Percentiles rank a stretch among this genome's conserved stretches.
Conservation (phyloP, 2,113 vertebrate genomes). For the Phyllostomus hastatus region DNA sequence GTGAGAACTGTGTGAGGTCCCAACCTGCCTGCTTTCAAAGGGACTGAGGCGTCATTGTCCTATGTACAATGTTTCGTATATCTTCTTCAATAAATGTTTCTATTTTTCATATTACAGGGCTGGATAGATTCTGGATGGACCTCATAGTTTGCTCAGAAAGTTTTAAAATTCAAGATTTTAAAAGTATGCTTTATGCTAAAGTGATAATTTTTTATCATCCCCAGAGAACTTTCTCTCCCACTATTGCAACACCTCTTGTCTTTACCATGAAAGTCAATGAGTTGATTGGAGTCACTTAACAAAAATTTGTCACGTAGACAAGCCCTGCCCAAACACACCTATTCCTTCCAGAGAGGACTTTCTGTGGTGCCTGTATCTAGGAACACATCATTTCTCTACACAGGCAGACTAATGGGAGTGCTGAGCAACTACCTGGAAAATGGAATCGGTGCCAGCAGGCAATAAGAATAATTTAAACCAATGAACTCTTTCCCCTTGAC, state of each 20-base stretch:
- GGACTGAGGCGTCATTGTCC: no score
- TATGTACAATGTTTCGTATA: no score
- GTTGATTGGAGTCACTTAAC: not conserved
- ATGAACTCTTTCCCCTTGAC: conserved; percentile 24
- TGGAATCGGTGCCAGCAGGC: not conserved
- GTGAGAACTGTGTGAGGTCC: no score
- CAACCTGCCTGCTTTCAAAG: no score
- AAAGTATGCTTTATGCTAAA: not conserved
- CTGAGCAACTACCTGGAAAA: conserved; percentile 52
- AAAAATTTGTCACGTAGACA: not conserved
- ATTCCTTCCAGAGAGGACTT: not conserved
- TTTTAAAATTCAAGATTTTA: not conserved
- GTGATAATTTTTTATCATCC: not conserved
- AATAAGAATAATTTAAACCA: conserved; percentile 55
- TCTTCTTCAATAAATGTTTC: no score
- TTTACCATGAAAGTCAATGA: not conserved
- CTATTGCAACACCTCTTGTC: not conserved
- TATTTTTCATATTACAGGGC: no score
- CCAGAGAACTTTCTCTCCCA: not conserved
- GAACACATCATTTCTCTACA: conserved; percentile 1
- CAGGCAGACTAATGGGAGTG: not conserved
- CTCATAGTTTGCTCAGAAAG: not conserved
- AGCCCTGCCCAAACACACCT: not conserved
- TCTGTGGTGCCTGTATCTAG: not conserved
- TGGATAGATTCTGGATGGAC: no score